Evolutionary conservation across 1,140 invertebrate species (phyloP).

Genomic region (Brachionus rubens): DNA sequence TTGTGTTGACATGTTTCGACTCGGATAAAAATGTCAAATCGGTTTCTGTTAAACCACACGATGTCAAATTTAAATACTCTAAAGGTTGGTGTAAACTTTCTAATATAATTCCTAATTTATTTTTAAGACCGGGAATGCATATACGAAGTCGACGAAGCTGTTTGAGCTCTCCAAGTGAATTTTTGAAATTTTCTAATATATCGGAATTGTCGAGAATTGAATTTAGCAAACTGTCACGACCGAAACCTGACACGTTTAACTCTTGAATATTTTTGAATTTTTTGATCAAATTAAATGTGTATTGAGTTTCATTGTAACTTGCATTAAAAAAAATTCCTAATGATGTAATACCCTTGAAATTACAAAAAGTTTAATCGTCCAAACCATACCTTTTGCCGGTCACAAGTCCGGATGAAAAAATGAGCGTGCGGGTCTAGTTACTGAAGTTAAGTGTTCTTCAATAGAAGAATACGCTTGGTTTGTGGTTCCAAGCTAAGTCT

Average conservation of each 20-base stretch:
- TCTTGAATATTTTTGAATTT: conserved; percentile 27
- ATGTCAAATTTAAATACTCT: conserved; percentile 34
- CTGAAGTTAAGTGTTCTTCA: too few species aligned
- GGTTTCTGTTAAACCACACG: background rate
- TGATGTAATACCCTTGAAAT: background rate
- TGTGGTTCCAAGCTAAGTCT: too few species aligned
- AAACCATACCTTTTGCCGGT: too few species aligned
- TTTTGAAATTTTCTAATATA: background rate
- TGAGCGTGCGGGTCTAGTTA: too few species aligned
- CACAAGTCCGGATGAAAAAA: too few species aligned
- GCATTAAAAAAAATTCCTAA: conserved; percentile 30
- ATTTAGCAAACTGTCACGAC: background rate
- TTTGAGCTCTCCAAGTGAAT: background rate
- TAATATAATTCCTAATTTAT: background rate
- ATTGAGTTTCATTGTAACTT: conserved; percentile 3
- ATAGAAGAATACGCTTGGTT: too few species aligned
- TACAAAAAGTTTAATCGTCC: too few species aligned
- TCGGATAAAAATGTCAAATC: conserved; percentile 7
- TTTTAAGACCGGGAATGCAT: background rate
- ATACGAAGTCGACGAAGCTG: background rate
- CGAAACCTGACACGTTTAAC: conserved; percentile 18
- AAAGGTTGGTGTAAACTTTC: background rate
- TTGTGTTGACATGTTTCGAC: background rate
- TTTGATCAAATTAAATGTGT: conserved; percentile 2
- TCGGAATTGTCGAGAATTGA: background rate